Base-by-base conservation (phyloP, 2,888 invertebrate species). In the Pollenia angustigena region DNA sequence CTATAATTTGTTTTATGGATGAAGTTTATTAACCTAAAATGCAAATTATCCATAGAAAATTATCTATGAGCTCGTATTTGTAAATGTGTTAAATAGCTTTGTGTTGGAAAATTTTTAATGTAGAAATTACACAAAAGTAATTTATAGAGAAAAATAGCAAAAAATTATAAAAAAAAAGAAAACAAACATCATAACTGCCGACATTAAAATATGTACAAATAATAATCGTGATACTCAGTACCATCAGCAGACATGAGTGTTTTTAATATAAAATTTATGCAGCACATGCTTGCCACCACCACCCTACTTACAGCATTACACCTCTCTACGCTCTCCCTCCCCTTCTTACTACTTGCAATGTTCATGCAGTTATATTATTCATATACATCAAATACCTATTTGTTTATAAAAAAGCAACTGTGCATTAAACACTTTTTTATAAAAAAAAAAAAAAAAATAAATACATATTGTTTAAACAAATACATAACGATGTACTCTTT, bases 181-280 rank as follows among this genome's bases (percentile, higher is more conserved):
- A 23, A 42, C 11, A 62, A 18, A 72, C 71, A 66, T 72, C 72
- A 79, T 79, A 84, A 83, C 58, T 74, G 79, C 79, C 84, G 72
- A 79, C 84, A 79, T 58, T 84, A 46, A 60, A 75, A 82, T 68
- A 52, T 6, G 32, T 32, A 32, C 23, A 66, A 81, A 50, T 56
- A 78, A 84, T 71, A 74, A 74, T 79, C 71, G 81, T 76, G 81
- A 71, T 76, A 85, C 23, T 81, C 81, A 72, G 75, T 81, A 60
- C 76, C 81, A 76, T 42, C 64, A 85, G 18, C 58, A 68, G 74
- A 44, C 56, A 42, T 50, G 44, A 68, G 42, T 44, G 52, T 44
- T 76, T 18, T 56, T 23, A 18, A 68, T 18, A 66, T 18, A 11
- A 48, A 48, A 40, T 62, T 12, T 48, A 44, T 60, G 50, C 46